Conservation (phyloP, 2,113 vertebrate species). For the Mobula hypostoma region DNA sequence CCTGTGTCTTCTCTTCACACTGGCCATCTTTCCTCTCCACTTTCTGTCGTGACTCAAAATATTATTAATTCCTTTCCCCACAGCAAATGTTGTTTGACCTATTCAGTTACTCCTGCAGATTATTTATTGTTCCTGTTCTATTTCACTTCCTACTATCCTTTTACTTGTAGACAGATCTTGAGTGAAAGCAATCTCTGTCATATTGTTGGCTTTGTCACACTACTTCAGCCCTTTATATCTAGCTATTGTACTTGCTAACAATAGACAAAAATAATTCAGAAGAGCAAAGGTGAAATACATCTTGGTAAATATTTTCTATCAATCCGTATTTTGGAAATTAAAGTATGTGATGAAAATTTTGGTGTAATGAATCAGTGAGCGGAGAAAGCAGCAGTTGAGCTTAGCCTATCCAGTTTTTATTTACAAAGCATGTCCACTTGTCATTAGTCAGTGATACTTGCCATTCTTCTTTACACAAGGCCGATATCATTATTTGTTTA, state of each 20-base stretch:
- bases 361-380: neutral
- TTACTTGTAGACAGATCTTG: neutral
- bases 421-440: neutral
- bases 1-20: too few relatives aligned
- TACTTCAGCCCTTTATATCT: neutral
- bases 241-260: conserved; percentile 11
- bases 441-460: neutral
- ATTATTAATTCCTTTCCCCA: too few relatives aligned
- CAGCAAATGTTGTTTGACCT: too few relatives aligned
- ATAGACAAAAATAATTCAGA: conserved; percentile 76
- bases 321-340: neutral
- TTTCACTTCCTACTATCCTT: neutral
- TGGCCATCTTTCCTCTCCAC: too few relatives aligned
- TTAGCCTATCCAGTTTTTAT: neutral
- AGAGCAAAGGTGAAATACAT: conserved; percentile 69
- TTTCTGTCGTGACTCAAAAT: too few relatives aligned
- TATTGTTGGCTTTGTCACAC: neutral
- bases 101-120: too few relatives aligned
- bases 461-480: too few relatives aligned
- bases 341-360: neutral
- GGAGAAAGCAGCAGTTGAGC: neutral
- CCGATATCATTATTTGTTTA: too few relatives aligned
- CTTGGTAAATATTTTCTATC: conserved; percentile 58
- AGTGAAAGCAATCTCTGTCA: neutral
- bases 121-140: too few relatives aligned